A percentile compares a stretch with the other conserved stretches of the same genome.
phyloP scores from a whole-genome alignment of 1,140 invertebrate genomes.

The Drosophila persimilis region DNA sequence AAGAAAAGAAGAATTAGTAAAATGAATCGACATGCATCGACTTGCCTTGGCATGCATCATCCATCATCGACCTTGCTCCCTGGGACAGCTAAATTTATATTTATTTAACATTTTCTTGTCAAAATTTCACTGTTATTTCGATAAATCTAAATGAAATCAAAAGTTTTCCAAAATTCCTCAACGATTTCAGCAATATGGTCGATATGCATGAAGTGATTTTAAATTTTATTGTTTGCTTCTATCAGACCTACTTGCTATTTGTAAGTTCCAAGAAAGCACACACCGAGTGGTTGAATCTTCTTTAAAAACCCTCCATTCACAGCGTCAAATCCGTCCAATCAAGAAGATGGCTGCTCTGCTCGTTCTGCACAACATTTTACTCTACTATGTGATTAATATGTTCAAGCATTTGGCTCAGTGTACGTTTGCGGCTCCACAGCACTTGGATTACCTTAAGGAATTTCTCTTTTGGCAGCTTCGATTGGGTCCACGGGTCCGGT shows the following conservation, averaged over 20 bases:
- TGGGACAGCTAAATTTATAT: too few species aligned
- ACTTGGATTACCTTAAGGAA: too few species aligned
- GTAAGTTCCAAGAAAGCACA: conserved; percentile 7
- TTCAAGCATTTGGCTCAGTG: conserved; percentile 62
- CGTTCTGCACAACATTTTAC: conserved; percentile 46
- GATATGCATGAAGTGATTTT: conserved; percentile 42
- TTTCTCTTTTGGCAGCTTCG: conserved; percentile 17
- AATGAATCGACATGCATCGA: too few species aligned
- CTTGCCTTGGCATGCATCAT: too few species aligned
- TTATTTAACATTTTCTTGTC: neutral
- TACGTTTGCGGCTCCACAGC: conserved; percentile 9
- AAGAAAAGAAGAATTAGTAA: too few species aligned
- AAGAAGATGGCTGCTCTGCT: conserved; percentile 50
- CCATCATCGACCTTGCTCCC: too few species aligned
- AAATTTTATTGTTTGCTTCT: conserved; percentile 28
- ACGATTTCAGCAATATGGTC: conserved; percentile 21
- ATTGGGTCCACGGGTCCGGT: conserved; percentile 45
- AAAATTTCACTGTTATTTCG: neutral
- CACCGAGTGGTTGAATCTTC: neutral
- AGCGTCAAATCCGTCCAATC: conserved; percentile 34
- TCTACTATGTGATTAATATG: conserved; percentile 58
- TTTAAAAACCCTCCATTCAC: neutral
- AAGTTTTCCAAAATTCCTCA: conserved; percentile 6
- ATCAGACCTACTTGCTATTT: conserved; percentile 20
- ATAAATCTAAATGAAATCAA: neutral